Percentiles rank a stretch among this genome's conserved stretches.
Evolutionary conservation across 2,113 vertebrate genomes (phyloP).

Genomic region (Protomyctophum bolini): DNA sequence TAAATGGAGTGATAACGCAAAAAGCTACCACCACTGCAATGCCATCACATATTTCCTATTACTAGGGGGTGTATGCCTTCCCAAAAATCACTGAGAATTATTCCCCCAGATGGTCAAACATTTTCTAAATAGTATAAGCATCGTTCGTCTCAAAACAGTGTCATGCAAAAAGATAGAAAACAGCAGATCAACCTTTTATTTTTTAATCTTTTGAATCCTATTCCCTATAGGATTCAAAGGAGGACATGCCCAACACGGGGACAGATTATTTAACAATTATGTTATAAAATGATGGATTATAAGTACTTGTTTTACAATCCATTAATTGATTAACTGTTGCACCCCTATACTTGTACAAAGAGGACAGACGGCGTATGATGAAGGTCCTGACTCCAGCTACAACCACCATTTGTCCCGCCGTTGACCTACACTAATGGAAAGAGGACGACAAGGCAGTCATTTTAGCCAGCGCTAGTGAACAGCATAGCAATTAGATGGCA

Average conservation of each 20-base stretch:
- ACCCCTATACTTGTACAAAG: neutral
- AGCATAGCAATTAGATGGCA: conserved; percentile 52
- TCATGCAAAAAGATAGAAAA: too few relatives aligned
- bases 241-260: neutral
- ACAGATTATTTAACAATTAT: too few relatives aligned
- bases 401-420: conserved; percentile 58
- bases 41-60: too few relatives aligned
- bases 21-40: neutral
- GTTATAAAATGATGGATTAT: too few relatives aligned
- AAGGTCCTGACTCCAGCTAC: conserved; percentile 49
- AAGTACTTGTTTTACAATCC: too few relatives aligned
- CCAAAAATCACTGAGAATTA: neutral
- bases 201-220: too few relatives aligned
- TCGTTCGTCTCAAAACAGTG: too few relatives aligned
- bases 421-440: conserved; percentile 55
- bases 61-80: neutral
- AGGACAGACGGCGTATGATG: conserved; percentile 14
- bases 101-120: too few relatives aligned
- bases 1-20: neutral
- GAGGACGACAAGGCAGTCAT: conserved; percentile 53
- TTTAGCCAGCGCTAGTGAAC: conserved; percentile 35
- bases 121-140: too few relatives aligned
- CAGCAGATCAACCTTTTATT: too few relatives aligned
- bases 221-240: too few relatives aligned
- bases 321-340: too few relatives aligned